These are phyloP conservation scores for Pasiphila rectangulata DNA, from an alignment of 2,888 invertebrate species.

Conservation along the genomic window DNA sequence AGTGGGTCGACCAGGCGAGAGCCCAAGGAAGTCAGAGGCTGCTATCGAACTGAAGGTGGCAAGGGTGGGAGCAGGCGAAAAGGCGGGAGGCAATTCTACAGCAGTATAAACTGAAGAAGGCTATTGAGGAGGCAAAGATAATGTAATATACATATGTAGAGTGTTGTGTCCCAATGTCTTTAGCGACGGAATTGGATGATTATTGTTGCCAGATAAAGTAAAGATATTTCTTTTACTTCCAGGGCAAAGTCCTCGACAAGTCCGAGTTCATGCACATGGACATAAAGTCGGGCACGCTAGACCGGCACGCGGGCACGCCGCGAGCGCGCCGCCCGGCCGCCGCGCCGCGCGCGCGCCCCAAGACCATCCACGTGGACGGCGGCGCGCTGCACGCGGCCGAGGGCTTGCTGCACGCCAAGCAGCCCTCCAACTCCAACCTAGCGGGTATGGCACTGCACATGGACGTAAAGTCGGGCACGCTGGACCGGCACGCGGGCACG, in stretches of 20 bases:
- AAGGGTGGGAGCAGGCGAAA: too few species aligned
- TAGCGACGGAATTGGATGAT: too few species aligned
- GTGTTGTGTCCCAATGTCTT: too few species aligned
- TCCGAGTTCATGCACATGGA: constrained; percentile 69
- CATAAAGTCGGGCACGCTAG: constrained; percentile 74
- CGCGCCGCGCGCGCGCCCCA: constrained; percentile 88
- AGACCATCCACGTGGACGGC: constrained; percentile 94
- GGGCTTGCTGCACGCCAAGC: constrained; percentile 87
- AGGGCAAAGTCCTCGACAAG: constrained; percentile 91
- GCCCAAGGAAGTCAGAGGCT: too few species aligned
- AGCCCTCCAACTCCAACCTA: constrained; percentile 90
- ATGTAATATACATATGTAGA: too few species aligned
- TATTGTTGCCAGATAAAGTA: too few species aligned
- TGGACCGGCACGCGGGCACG: constrained; percentile 57
- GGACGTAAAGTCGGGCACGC: constrained; percentile 71
- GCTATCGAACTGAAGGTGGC: too few species aligned
- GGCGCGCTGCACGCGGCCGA: constrained; percentile 89
- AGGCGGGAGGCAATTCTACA: too few species aligned
- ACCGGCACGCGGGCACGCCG: constrained; percentile 42
- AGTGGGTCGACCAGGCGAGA: too few species aligned
- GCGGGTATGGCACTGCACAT: constrained; percentile 86
- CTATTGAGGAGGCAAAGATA: too few species aligned
- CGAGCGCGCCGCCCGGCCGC: constrained; percentile 72
- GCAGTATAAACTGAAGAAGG: too few species aligned
- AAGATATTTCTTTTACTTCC: constrained; percentile 32